Conservation (phyloP, 1,140 invertebrate genomes). For the Atta colombica region DNA sequence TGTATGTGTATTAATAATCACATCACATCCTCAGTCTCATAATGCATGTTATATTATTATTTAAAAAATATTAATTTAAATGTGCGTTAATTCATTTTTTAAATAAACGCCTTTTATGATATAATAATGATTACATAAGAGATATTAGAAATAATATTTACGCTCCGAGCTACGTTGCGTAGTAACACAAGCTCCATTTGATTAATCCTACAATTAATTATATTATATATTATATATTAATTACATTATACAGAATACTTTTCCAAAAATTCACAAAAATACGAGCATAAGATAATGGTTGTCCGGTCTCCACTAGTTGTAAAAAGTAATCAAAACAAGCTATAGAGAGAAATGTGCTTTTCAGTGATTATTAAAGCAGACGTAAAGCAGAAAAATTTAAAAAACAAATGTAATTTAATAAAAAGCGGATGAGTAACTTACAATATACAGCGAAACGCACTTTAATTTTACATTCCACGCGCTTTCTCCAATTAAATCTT, state of each 20-base stretch:
- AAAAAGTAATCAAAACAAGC: background rate
- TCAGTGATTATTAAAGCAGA: background rate
- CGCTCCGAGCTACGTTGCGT: background rate
- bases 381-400: background rate
- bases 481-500: conserved; percentile 45
- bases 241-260: background rate
- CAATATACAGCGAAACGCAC: background rate
- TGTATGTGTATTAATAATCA: background rate
- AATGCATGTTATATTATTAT: conserved; percentile 1
- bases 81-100: background rate
- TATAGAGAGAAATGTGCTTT: conserved; percentile 13
- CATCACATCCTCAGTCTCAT: background rate
- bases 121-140: background rate
- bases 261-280: conserved; percentile 19
- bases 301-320: background rate
- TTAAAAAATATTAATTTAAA: too few species aligned
- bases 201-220: conserved; percentile 26
- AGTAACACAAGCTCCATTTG: conserved; percentile 15
- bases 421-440: background rate
- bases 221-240: background rate
- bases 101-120: conserved; percentile 1
- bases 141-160: conserved; percentile 34
- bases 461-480: conserved; percentile 20
- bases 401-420: conserved; percentile 12
- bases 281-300: background rate